Conservation (phyloP, 2,888 invertebrate species). For the Erebia ligea region DNA sequence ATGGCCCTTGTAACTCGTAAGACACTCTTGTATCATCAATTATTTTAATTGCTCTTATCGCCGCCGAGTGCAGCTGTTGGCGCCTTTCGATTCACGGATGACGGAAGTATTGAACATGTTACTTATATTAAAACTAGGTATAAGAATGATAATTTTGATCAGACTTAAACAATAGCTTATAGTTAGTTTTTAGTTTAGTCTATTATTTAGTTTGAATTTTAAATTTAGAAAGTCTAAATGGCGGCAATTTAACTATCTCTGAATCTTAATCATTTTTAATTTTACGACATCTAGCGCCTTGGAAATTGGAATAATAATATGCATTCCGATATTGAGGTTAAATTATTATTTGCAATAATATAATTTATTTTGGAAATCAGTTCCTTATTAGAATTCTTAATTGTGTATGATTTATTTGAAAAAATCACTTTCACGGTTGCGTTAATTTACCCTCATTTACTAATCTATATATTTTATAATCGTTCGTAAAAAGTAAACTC, state of each 20-base stretch:
- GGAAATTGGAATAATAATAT: neutral
- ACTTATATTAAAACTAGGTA: constrained; percentile 4
- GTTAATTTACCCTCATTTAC: too few species aligned
- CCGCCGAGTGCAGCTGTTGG: constrained; percentile 51
- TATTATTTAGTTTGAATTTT: neutral
- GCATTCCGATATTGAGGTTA: constrained; percentile 18
- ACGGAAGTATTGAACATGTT: constrained; percentile 28
- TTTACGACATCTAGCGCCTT: constrained; percentile 1
- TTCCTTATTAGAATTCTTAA: neutral
- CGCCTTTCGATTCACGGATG: constrained; percentile 47
- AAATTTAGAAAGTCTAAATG: constrained; percentile 7
- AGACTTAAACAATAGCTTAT: neutral
- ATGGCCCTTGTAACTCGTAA: constrained; percentile 52
- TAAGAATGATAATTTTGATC: neutral
- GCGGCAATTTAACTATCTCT: neutral
- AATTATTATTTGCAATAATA: constrained; percentile 16
- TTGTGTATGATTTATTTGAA: neutral
- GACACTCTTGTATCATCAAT: constrained; percentile 56
- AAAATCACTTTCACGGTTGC: neutral
- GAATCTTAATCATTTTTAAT: constrained; percentile 1
- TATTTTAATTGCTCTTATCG: constrained; percentile 63
- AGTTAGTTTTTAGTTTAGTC: neutral
- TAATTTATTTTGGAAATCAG: constrained; percentile 5
- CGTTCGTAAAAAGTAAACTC: too few species aligned
- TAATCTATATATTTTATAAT: too few species aligned